These are phyloP conservation scores for Toxotes lorentzi DNA, from an alignment of 2,797 vertebrate genomes.

Conservation along the genomic window DNA sequence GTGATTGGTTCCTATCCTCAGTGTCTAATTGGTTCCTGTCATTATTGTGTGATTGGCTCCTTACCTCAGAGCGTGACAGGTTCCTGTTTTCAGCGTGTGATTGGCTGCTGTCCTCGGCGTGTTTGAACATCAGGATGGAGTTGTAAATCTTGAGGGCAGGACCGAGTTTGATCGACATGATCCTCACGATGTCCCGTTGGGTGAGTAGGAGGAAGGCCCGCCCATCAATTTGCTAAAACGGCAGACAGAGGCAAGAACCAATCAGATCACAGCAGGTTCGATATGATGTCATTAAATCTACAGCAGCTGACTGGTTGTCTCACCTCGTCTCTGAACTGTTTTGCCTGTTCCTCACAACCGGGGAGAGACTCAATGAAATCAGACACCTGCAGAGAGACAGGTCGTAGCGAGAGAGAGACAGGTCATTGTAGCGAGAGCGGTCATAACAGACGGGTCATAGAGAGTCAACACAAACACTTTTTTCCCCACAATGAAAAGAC, in stretches of 20 bases:
- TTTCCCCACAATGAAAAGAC: too few species aligned
- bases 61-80: slow-evolving; percentile 7
- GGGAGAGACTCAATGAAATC: slow-evolving; percentile 92
- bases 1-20: neutral
- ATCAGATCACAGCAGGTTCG: slow-evolving; percentile 18
- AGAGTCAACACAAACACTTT: neutral
- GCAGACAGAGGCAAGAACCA: slow-evolving; percentile 26
- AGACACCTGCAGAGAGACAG: slow-evolving; percentile 84
- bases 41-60: neutral
- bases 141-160: slow-evolving; percentile 96
- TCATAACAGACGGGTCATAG: neutral
- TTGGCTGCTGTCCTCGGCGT: slow-evolving; percentile 79
- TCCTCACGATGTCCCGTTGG: slow-evolving; percentile 92
- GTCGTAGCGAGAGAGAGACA: too few species aligned
- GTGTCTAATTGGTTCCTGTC: neutral
- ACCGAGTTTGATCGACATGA: slow-evolving; percentile 93
- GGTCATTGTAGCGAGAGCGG: neutral
- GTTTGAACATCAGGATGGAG: slow-evolving; percentile 94
- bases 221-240: slow-evolving; percentile 91
- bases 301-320: slow-evolving; percentile 42
- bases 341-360: slow-evolving; percentile 91
- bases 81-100: slow-evolving; percentile 4
- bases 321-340: slow-evolving; percentile 93
- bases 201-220: slow-evolving; percentile 94
- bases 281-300: neutral